phyloP scores from a whole-genome alignment of 2,888 invertebrate species.

The Agriotes lineatus region DNA sequence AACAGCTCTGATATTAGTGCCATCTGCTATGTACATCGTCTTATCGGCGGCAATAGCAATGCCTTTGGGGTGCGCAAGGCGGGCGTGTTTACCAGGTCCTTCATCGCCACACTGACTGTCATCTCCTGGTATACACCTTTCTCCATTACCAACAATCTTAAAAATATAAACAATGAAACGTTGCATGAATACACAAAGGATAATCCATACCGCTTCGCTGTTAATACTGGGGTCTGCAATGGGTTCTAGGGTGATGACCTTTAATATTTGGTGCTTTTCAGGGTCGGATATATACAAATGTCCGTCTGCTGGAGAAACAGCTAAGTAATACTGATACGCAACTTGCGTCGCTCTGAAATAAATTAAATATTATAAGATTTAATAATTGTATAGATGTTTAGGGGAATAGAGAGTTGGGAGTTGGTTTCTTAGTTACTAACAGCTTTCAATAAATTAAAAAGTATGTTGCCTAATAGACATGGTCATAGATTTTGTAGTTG shows the following conservation, averaged over 20 bases:
- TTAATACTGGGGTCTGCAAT: slow-evolving; percentile 87
- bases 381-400: no score
- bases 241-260: slow-evolving; percentile 82
- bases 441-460: no score
- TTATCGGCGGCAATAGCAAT: slow-evolving; percentile 95
- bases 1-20: slow-evolving; percentile 94
- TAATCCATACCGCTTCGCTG: slow-evolving; percentile 75
- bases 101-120: slow-evolving; percentile 97
- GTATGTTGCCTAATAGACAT: no score
- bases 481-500: no score
- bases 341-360: slow-evolving; percentile 88
- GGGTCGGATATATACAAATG: slow-evolving; percentile 97
- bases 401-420: no score
- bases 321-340: slow-evolving; percentile 96
- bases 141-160: slow-evolving; percentile 87
- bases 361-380: not conserved
- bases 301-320: slow-evolving; percentile 96
- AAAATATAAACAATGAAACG: slow-evolving; percentile 21
- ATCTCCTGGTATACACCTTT: slow-evolving; percentile 94
- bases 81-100: slow-evolving; percentile 89
- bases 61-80: slow-evolving; percentile 96
- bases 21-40: slow-evolving; percentile 97
- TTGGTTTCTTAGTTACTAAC: no score
- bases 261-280: slow-evolving; percentile 89
- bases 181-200: not conserved